Base-by-base conservation (phyloP, 1,140 invertebrate genomes). In the Aphelenchoides besseyi region DNA sequence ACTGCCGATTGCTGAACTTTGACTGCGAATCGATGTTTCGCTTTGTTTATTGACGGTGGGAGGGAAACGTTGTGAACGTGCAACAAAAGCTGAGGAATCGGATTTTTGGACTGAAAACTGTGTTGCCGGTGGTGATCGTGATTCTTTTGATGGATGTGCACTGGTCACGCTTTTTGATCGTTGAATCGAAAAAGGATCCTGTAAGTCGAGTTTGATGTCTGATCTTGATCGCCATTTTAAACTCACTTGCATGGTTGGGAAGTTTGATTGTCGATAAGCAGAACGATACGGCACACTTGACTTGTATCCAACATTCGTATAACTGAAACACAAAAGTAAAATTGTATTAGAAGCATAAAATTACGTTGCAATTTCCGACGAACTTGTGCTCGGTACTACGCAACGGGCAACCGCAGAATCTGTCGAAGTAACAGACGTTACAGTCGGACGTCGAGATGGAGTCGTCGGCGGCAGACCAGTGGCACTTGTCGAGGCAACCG, bases 241-340 rank as follows among this genome's bases (percentile, higher is more conserved):
- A 48, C 41, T 59, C 53, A 75, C 79, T 48, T 82, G 77, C 26
- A 82, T 28, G 0, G 81, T 83, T 9, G 81, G 81, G 48, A 83
- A 83, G 48, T 83, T 82, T 54, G 74, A 79, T 57, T 81, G 80
- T 12, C 81, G 73, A 72, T 83, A 83, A 16, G 78, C 73, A 67
- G 75, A 79, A 55, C 77, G 74, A 64, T 83, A 82, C 2, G 79
- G 78, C 5, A 74, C 77, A 12, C 71, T 72, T 2, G 80, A 79
- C 5, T 69, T 70, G 41, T 83, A 83, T 3, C 81, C 81, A 36
- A 82, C 72, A 67, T 82, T 82, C 67, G 84, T 79, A 68, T 84
- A 82, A 32, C 80, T 82, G 63, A 53, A 79, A 69, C 23, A n/a
- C n/a, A 2, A 52, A 54, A 57, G 29, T 59, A 28, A 28, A 76